Evolutionary conservation across 2,888 invertebrate species (phyloP).

Genomic region (Cabera pusaria): DNA sequence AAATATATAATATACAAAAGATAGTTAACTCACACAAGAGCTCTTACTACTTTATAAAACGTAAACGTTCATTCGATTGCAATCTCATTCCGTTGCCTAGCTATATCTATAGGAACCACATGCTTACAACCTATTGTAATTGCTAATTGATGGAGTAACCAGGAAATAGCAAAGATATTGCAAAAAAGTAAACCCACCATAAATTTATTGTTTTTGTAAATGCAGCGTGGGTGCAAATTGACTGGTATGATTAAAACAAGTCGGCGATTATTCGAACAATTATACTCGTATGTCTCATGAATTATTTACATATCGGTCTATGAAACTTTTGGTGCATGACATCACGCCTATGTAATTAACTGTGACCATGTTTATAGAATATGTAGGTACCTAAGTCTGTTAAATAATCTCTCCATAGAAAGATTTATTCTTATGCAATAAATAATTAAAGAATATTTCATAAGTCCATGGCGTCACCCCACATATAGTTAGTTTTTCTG

Average conservation of each 20-base stretch:
- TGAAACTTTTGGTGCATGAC: too few species aligned
- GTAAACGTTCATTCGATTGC: constrained; percentile 7
- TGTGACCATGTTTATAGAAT: too few species aligned
- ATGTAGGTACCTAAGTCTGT: too few species aligned
- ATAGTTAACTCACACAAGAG: too few species aligned
- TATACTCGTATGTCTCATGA: not conserved
- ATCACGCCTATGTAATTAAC: too few species aligned
- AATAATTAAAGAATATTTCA: too few species aligned
- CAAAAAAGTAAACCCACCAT: constrained; percentile 12
- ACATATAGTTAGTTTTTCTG: too few species aligned
- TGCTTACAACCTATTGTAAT: constrained; percentile 7
- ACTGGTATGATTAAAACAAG: constrained; percentile 6
- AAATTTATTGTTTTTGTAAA: constrained; percentile 17
- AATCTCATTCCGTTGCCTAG: constrained; percentile 12
- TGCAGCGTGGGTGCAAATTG: constrained; percentile 11
- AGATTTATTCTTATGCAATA: too few species aligned
- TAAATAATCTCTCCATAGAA: too few species aligned
- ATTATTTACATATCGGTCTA: too few species aligned
- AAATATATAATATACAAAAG: too few species aligned
- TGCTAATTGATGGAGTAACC: constrained; percentile 27
- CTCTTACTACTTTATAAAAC: constrained; percentile 7
- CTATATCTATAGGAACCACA: constrained; percentile 5
- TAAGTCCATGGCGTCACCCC: too few species aligned
- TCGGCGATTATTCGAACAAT: constrained; percentile 9
- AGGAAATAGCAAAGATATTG: constrained; percentile 17